Conservation (phyloP, 2,888 invertebrate species). For the Patella pellucida region DNA sequence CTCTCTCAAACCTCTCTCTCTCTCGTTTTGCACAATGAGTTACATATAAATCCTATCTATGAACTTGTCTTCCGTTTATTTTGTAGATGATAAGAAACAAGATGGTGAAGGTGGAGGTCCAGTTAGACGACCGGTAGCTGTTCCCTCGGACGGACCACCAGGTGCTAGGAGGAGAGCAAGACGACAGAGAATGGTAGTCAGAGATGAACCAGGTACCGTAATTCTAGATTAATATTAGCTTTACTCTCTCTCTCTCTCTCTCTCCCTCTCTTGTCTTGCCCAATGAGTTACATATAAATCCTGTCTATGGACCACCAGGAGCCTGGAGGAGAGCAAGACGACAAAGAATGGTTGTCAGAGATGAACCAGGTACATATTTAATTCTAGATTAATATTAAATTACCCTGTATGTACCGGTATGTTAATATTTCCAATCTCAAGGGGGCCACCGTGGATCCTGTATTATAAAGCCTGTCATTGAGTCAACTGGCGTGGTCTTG, state of each 20-base stretch:
- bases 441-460: too few species aligned
- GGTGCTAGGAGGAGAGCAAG: slow-evolving; percentile 34
- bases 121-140: slow-evolving; percentile 11
- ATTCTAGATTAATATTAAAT: too few species aligned
- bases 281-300: too few species aligned
- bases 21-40: too few species aligned
- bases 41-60: too few species aligned
- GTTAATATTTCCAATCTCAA: background rate
- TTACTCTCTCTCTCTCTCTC: too few species aligned
- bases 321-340: slow-evolving; percentile 36
- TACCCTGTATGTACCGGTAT: too few species aligned
- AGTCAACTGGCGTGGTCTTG: too few species aligned
- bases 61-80: background rate
- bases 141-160: slow-evolving; percentile 33
- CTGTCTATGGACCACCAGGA: slow-evolving; percentile 30
- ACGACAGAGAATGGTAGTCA: slow-evolving; percentile 44
- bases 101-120: background rate
- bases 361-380: slow-evolving; percentile 56
- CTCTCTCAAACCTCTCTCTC: too few species aligned
- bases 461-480: too few species aligned
- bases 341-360: slow-evolving; percentile 45
- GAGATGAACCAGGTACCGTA: slow-evolving; percentile 55
- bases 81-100: background rate
- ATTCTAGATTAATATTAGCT: too few species aligned
- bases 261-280: too few species aligned